Base-by-base conservation (phyloP, 37 sponge, comb jelly and placozoan species). In the Ianthella basta region DNA sequence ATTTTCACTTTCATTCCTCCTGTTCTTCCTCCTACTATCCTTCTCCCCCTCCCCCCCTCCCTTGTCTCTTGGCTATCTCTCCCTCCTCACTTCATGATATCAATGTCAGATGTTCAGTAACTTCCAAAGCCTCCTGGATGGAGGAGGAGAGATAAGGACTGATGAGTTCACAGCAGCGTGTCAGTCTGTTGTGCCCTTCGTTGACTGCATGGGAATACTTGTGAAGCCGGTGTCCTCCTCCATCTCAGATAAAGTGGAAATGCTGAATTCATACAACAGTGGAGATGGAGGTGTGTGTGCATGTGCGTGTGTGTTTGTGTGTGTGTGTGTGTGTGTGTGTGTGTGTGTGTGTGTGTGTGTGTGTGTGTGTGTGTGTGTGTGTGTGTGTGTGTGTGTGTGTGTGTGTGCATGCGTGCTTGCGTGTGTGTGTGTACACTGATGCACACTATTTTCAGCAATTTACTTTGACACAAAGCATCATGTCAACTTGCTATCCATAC, bases 261-360 rank as follows among this genome's bases (percentile, higher is more conserved):
- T 30, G 1, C 19, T 69, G 34, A 15, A 69, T 32, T 35, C 18
- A 2, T 35, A 27, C 34, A 69, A 33, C 18, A 30, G 1, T 27
- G 70, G 34, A 37, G 34, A 60, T 73, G 77, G 23, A 68, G 73
- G 85, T 85, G 85, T 85, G 85, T 85, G 77, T 85, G 85, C 70
- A 56, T 84, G 84, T 84, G 73, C 50, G 84, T 72, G 72, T 84
- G 84, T 72, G 84, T 84, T 73, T 72, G 84, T 84, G 84, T 56
- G 84, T 84, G 84, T 72, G 84, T 84, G 84, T 72, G 84, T 84
- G 84, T 72, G 73, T 84, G 84, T 72, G 84, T 84, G 84, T 72
- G 84, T 72, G 74, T 84, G 84, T 84, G 74, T 72, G 74, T 83
- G 83, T 83, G 83, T 83, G 83, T 83, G 83, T 83, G 83, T 83